Base-by-base conservation (phyloP, 2,888 invertebrate species). In the Drosophila quinaria region DNA sequence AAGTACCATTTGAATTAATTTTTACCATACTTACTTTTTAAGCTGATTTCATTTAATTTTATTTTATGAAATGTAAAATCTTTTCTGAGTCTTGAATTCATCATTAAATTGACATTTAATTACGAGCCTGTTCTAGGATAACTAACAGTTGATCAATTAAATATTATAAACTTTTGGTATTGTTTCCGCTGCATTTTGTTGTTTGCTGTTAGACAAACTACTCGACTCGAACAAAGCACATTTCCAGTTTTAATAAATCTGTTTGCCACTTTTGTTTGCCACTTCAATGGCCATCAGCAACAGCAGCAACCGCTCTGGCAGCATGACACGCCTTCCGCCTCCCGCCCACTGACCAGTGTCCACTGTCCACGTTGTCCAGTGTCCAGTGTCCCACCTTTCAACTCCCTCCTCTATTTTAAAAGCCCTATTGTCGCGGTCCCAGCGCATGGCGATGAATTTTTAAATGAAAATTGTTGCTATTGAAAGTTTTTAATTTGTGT, bases 381-480 rank as follows among this genome's bases (percentile, higher is more conserved):
- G 50, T 44, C 25, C 37, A 33, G 29, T 19, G 11, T 29, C 50
- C 37, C 22, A 49, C 19, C 50, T 17, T 42, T 8, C 19, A n/a
- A 11, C 37, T 25, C 15, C 29, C 25, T 13, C 49, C 42, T n/a
- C 15, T 65, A 39, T 46, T 64, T 59, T 63, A 66, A 42, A 52
- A 39, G 60, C 22, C 66, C 58, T 58, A 80, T 78, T 70, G 79
- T 70, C 65, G 61, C 59, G 56, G 74, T 72, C 80, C 72, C 86
- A 59, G 80, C 35, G 74, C 82, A 51, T 85, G 90, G 90, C 78
- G 87, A 78, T 86, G 87, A 90, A 86, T 90, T 86, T 86, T 90
- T 78, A 89, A 90, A 86, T 89, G 81, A 89, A 90, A 90, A 86
- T 89, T 83, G 86, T 90, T 82, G 87, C 90, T 84, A 87, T 90